phyloP scores from a whole-genome alignment of 2,797 vertebrate genomes.

The Sebastes paucispinis region DNA sequence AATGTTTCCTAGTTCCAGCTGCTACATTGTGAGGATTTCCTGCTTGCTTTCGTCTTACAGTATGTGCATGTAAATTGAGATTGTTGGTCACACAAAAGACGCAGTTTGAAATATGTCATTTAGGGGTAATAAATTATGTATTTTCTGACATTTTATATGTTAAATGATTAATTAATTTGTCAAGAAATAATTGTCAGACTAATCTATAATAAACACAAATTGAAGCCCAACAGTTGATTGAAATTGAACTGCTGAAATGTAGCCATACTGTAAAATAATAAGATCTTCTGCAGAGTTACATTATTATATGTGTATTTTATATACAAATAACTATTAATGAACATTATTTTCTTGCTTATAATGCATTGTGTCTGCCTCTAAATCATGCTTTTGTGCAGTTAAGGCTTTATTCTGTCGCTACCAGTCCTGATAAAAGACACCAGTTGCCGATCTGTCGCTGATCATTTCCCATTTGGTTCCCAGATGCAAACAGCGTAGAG shows the following conservation, averaged over 20 bases:
- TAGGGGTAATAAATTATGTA: accelerated
- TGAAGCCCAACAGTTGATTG: not conserved
- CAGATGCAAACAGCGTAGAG: not conserved
- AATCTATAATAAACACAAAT: not conserved
- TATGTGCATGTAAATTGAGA: not conserved
- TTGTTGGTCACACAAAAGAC: not conserved
- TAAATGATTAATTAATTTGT: too few species aligned
- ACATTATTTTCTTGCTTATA: too few species aligned
- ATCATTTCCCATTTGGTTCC: not conserved
- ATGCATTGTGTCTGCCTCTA: not conserved
- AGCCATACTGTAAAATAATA: too few species aligned
- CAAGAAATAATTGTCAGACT: not conserved
- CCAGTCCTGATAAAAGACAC: not conserved
- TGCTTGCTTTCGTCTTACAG: not conserved
- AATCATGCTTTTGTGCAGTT: not conserved
- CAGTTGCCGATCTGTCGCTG: not conserved
- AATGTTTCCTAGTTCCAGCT: too few species aligned
- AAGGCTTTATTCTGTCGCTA: not conserved
- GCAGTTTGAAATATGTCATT: not conserved
- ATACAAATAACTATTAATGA: too few species aligned
- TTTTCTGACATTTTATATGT: too few species aligned
- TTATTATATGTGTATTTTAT: too few species aligned
- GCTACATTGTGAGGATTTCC: not conserved
- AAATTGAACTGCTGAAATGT: not conserved
- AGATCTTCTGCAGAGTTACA: too few species aligned